Percentiles rank a stretch among this genome's conserved stretches.
Evolutionary conservation across 2,797 vertebrate genomes (phyloP).

Genomic region (Darevskia nairensis): DNA sequence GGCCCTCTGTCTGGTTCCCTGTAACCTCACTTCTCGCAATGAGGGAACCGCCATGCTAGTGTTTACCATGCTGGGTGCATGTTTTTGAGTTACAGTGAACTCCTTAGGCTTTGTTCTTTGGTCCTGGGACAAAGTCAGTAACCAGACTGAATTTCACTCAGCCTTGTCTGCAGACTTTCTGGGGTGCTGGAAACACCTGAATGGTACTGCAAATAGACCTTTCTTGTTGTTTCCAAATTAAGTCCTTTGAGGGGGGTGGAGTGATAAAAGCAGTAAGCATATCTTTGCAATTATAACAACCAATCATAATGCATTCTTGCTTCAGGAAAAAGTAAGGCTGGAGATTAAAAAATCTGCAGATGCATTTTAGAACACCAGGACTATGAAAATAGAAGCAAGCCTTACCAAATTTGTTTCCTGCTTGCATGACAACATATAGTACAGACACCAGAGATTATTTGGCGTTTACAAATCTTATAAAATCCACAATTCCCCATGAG

Average conservation of each 20-base stretch:
- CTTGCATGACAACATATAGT: too few relatives aligned
- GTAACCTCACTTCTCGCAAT: too few relatives aligned
- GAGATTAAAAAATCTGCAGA: too few relatives aligned
- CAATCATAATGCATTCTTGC: background rate
- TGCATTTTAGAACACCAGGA: too few relatives aligned
- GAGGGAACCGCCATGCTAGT: too few relatives aligned
- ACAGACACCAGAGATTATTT: too few relatives aligned
- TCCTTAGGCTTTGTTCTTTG: background rate
- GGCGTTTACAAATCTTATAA: too few relatives aligned
- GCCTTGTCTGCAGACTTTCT: background rate
- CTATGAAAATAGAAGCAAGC: too few relatives aligned
- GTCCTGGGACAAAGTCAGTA: background rate
- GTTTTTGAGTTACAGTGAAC: background rate
- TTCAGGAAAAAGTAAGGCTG: background rate
- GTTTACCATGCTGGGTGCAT: background rate
- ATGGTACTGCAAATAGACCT: background rate
- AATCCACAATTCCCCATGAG: too few relatives aligned
- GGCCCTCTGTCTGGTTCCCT: too few relatives aligned
- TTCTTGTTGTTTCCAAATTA: background rate
- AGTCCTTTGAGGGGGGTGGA: background rate
- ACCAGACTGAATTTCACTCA: background rate
- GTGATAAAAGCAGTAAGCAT: background rate
- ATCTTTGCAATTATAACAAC: background rate
- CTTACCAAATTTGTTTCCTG: too few relatives aligned
- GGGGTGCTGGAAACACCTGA: background rate